These are phyloP conservation scores for Anagyrus pseudococci DNA, from an alignment of 2,888 invertebrate species.

Conservation along the genomic window DNA sequence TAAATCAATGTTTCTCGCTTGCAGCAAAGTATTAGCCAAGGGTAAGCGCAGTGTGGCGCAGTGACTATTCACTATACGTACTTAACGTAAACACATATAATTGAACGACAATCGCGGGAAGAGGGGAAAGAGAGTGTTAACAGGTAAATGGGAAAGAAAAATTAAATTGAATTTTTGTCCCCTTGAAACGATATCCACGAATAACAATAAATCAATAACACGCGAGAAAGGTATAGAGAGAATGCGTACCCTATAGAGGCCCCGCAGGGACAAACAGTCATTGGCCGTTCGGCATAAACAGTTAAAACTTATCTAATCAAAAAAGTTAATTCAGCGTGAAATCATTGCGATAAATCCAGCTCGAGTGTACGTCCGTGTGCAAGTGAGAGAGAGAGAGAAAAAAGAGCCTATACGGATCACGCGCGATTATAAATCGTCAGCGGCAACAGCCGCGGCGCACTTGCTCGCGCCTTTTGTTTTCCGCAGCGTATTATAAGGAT, in stretches of 20 bases:
- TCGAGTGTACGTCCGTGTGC: background rate
- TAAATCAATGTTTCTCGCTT: too few species aligned
- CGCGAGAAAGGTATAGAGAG: background rate
- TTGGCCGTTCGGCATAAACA: background rate
- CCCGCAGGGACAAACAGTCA: too few species aligned
- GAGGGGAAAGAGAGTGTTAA: background rate
- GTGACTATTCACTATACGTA: too few species aligned
- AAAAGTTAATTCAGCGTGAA: slow-evolving; percentile 17
- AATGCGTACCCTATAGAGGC: too few species aligned
- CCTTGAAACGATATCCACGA: too few species aligned
- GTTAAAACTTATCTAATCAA: background rate
- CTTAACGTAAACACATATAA: too few species aligned
- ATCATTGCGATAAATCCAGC: slow-evolving; percentile 15
- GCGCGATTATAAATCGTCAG: background rate
- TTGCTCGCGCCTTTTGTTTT: background rate
- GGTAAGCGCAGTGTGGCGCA: too few species aligned
- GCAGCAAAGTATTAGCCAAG: too few species aligned
- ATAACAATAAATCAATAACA: background rate
- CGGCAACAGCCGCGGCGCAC: too few species aligned
- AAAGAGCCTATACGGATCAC: background rate
- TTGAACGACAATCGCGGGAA: too few species aligned
- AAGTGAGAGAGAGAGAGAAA: too few species aligned
- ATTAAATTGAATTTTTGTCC: too few species aligned
- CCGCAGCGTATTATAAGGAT: background rate
- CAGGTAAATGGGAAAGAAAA: background rate